Conservation (phyloP, 2,113 vertebrate species). For the Chrysochloris asiatica region DNA sequence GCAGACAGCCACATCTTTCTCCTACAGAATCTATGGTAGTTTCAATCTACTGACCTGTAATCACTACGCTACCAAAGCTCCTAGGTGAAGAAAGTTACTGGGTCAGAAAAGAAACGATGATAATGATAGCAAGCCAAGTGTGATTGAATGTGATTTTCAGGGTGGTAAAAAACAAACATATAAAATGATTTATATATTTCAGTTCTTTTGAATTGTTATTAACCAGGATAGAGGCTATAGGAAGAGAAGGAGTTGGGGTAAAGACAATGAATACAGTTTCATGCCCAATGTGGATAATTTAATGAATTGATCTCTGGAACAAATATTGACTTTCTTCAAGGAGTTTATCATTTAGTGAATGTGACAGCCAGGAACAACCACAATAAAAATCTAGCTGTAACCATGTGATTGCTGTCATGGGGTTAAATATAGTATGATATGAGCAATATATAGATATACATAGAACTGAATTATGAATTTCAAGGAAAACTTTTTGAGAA, state of each 20-base stretch:
- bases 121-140: neutral
- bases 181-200: neutral
- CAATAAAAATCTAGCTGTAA: neutral
- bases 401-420: neutral
- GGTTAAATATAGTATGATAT: neutral
- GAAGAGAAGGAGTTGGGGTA: neutral
- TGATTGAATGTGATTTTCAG: neutral
- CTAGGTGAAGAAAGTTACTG: no score
- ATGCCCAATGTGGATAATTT: neutral
- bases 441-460: no score
- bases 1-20: no score
- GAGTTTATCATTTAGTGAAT: fast-evolving
- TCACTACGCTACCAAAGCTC: no score
- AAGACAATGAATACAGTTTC: neutral
- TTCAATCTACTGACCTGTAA: no score
- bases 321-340: neutral
- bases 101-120: neutral
- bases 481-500: neutral
- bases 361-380: no score
- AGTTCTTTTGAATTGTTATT: neutral
- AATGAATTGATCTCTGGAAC: neutral
- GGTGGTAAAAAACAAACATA: neutral
- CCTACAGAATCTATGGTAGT: no score
- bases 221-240: neutral
- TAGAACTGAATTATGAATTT: no score